phyloP scores from a whole-genome alignment of 2,888 invertebrate species.

The Hofmannophila pseudospretella region DNA sequence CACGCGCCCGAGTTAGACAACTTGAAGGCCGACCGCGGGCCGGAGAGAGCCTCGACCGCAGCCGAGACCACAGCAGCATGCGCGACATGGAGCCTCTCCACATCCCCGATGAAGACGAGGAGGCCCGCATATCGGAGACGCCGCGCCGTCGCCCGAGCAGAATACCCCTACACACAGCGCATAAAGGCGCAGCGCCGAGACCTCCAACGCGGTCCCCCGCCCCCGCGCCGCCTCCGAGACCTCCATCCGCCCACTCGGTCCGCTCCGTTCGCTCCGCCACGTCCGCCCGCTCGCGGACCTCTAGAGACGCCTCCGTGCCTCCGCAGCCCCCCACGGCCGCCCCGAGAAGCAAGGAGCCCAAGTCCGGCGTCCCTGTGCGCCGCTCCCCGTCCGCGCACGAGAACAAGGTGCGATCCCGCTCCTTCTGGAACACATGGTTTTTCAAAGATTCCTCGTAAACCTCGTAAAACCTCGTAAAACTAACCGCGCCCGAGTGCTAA shows the following conservation, averaged over 20 bases:
- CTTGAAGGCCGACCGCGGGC: constrained; percentile 74
- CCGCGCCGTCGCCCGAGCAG: constrained; percentile 77
- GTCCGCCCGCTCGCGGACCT: constrained; percentile 35
- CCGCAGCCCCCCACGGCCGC: constrained; percentile 38
- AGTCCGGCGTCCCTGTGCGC: constrained; percentile 53
- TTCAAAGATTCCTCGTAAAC: constrained; percentile 24
- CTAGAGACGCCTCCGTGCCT: constrained; percentile 48
- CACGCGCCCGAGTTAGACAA: constrained; percentile 85
- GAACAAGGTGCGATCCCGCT: constrained; percentile 84
- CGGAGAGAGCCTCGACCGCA: constrained; percentile 15
- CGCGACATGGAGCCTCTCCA: constrained; percentile 65
- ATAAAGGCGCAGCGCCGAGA: constrained; percentile 76
- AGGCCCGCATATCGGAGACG: constrained; percentile 79
- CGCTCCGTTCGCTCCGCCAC: constrained; percentile 45
- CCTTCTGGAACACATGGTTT: constrained; percentile 81
- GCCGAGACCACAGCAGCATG: constrained; percentile 47
- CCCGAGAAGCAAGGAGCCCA: constrained; percentile 45
- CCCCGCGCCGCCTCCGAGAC: constrained; percentile 41
- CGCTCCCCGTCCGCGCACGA: constrained; percentile 60
- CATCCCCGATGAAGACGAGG: constrained; percentile 65
- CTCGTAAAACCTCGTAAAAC: neutral
- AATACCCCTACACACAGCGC: constrained; percentile 80
- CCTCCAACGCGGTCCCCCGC: constrained; percentile 72
- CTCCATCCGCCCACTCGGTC: constrained; percentile 28
- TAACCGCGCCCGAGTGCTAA: constrained; percentile 25